Evolutionary conservation across 1,140 invertebrate species (phyloP).

Genomic region (Hycleus phaleratus): DNA sequence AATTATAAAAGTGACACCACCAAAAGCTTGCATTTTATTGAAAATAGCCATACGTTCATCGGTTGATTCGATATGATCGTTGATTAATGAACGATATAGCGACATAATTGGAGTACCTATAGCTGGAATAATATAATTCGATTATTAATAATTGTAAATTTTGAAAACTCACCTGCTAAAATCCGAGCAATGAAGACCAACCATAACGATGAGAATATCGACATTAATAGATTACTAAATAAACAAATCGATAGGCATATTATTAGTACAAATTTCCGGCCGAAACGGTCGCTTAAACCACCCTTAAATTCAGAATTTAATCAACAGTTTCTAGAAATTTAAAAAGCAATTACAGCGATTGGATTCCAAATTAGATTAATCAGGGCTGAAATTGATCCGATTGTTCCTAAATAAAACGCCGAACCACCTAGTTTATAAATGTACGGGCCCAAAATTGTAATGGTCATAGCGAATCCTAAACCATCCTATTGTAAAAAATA

Average conservation of each 20-base stretch:
- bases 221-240: slow-evolving; percentile 14
- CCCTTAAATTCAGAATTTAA: slow-evolving; percentile 15
- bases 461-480: neutral
- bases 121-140: slow-evolving; percentile 4
- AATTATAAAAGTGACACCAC: slow-evolving; percentile 7
- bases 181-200: slow-evolving; percentile 14
- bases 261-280: slow-evolving; percentile 13
- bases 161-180: slow-evolving; percentile 9
- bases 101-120: slow-evolving; percentile 14
- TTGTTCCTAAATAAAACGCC: slow-evolving; percentile 7
- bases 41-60: slow-evolving; percentile 18
- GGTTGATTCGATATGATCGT: slow-evolving; percentile 12
- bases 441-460: slow-evolving; percentile 13
- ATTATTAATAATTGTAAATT: neutral
- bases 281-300: slow-evolving; percentile 22
- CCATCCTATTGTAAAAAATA: neutral
- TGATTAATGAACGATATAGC: slow-evolving; percentile 15
- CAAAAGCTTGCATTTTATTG: slow-evolving; percentile 12
- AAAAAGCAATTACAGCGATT: slow-evolving; percentile 13
- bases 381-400: slow-evolving; percentile 12
- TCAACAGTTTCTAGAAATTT: neutral
- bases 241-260: slow-evolving; percentile 13
- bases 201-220: slow-evolving; percentile 6
- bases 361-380: slow-evolving; percentile 17
- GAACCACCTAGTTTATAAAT: slow-evolving; percentile 10